Base-by-base conservation (phyloP, 37 sponge, comb jelly and placozoan species). In the Dysidea cf. avara region DNA sequence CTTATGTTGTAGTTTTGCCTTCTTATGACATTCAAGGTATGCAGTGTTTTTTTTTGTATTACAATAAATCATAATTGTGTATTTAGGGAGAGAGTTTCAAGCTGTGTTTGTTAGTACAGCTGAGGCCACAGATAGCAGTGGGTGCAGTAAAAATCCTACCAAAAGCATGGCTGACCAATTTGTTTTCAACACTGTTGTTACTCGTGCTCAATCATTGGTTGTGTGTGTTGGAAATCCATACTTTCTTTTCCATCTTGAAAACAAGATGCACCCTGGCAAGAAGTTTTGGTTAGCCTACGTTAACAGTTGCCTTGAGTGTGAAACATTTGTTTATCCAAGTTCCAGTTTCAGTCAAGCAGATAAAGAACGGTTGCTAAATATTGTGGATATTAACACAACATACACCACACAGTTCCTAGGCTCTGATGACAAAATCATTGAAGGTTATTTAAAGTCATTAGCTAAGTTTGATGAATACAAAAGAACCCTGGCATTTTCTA, bases 241-340 rank as follows among this genome's bases (percentile, higher is more conserved):
- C 61, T 31, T 28, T 9, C 30, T 60, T 6, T 60, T n/a, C 22
- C 32, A 7, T 31, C 29, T 60, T 26, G 61, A 60, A 60, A 26
- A 60, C 17, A 60, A 60, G 30, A 25, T 43, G 9, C 1, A 60
- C 17, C 21, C 46, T 43, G 60, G 33, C 9, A 20, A 78, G 5
- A 36, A 64, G 9, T 89, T 84, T 64, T 89, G 89, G 89, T 79
- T 39, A 17, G 78, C 68, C 28, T 89, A 71, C 72, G 50, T 89
- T 29, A 79, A 57, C 39, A 64, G 75, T 30, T 89, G 89, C 60
- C 46, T 83, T 34, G 84, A 83, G 1, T 66, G 66, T 39, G 61
- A 74, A 3, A 55, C 89, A 17, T 77, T 89, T 33, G 22, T 39
- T 30, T 46, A 49, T n/a, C 69, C 76, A 20, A 50, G n/a, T 40